phyloP scores from a whole-genome alignment of 1,140 invertebrate genomes.

The Harpegnathos saltator region DNA sequence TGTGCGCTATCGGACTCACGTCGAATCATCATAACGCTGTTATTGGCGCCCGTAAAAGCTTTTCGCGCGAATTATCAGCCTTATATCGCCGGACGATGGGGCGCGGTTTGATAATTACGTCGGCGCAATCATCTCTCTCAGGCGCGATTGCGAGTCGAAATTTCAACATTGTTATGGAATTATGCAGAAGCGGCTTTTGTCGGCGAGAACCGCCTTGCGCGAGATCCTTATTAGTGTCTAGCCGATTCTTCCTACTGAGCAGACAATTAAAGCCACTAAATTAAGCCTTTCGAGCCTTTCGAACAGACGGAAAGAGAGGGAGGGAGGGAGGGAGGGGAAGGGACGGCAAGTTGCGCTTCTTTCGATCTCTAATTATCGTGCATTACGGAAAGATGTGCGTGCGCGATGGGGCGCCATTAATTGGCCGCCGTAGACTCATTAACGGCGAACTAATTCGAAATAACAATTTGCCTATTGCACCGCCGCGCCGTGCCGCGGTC shows the following conservation, averaged over 20 bases:
- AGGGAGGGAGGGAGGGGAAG: slow-evolving; percentile 4
- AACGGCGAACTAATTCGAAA: slow-evolving; percentile 70
- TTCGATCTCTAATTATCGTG: slow-evolving; percentile 61
- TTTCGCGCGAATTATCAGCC: background rate
- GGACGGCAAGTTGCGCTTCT: slow-evolving; percentile 26
- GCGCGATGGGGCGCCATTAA: slow-evolving; percentile 49
- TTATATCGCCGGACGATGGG: background rate
- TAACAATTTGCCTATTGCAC: slow-evolving; percentile 68
- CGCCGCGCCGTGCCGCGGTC: background rate
- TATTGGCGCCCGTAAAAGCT: no score
- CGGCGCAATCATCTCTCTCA: background rate
- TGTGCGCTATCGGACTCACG: no score
- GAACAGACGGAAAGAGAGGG: slow-evolving; percentile 30
- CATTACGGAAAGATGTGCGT: slow-evolving; percentile 38
- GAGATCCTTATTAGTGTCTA: slow-evolving; percentile 13
- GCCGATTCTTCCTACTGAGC: slow-evolving; percentile 5
- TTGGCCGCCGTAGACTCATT: slow-evolving; percentile 54
- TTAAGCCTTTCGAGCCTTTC: slow-evolving; percentile 25
- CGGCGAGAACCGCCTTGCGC: slow-evolving; percentile 11
- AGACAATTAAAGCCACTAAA: slow-evolving; percentile 51
- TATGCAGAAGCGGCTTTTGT: slow-evolving; percentile 22
- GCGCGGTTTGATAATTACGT: slow-evolving; percentile 26
- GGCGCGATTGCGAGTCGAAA: slow-evolving; percentile 10
- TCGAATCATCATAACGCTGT: no score
- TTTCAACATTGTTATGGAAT: slow-evolving; percentile 15